phyloP scores from a whole-genome alignment of 2,888 invertebrate species.

The Endomychus coccineus region DNA sequence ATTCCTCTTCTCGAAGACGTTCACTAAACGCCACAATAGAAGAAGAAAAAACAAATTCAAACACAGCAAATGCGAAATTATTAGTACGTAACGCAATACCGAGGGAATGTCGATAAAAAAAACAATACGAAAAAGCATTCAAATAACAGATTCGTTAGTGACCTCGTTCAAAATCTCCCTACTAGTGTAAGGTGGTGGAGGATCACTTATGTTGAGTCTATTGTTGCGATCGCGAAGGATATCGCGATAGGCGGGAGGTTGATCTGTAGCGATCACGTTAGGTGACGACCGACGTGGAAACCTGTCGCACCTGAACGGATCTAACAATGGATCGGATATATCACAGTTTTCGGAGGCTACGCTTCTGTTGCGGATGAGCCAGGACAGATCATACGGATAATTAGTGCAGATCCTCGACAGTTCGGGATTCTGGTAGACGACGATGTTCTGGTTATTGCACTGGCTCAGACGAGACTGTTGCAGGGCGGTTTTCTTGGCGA shows the following conservation, averaged over 20 bases:
- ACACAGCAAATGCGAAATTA: too few relatives aligned
- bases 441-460: slow-evolving; percentile 23
- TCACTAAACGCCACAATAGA: too few relatives aligned
- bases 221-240: slow-evolving; percentile 25
- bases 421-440: slow-evolving; percentile 22
- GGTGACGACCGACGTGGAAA: too few relatives aligned
- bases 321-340: slow-evolving; percentile 33
- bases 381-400: too few relatives aligned
- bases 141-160: background rate
- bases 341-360: slow-evolving; percentile 26
- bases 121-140: too few relatives aligned
- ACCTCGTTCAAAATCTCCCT: slow-evolving; percentile 29
- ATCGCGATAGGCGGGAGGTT: slow-evolving; percentile 38
- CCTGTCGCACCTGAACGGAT: slow-evolving; percentile 18
- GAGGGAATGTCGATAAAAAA: too few relatives aligned
- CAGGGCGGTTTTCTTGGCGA: slow-evolving; percentile 34
- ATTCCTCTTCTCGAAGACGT: too few relatives aligned
- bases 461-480: slow-evolving; percentile 22
- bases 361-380: too few relatives aligned
- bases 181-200: slow-evolving; percentile 46
- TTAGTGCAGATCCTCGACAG: background rate
- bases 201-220: slow-evolving; percentile 31
- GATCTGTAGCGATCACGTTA: too few relatives aligned
- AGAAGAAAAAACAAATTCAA: too few relatives aligned
- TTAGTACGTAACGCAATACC: too few relatives aligned